Conservation (phyloP, 2,113 vertebrate genomes). For the Brienomyrus brachyistius region DNA sequence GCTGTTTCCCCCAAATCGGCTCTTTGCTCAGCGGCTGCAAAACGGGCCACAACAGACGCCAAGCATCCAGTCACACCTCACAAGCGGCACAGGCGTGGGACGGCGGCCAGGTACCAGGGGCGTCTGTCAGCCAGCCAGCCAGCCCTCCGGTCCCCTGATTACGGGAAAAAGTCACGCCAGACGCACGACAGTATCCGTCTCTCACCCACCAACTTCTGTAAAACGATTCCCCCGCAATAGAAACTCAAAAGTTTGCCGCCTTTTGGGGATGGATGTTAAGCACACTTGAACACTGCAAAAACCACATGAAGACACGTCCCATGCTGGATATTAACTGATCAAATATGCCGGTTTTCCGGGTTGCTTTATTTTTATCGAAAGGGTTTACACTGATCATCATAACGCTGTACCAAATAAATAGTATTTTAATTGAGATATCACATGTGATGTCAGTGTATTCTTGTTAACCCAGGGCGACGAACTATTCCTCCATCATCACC, state of each 20-base stretch:
- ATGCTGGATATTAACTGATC: not conserved
- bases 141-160: not conserved
- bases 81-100: not conserved
- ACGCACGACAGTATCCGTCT: not conserved
- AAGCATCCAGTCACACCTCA: not conserved
- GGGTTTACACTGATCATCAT: not conserved
- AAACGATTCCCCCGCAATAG: not conserved
- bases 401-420: not conserved
- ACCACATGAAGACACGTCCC: not conserved
- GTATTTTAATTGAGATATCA: not conserved
- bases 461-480: not conserved
- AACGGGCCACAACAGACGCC: not conserved
- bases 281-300: not conserved
- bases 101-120: not conserved
- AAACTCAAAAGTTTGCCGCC: not conserved
- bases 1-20: constrained; percentile 21
- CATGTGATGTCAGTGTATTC: not conserved
- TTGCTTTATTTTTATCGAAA: not conserved
- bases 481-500: not conserved
- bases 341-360: not conserved
- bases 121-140: not conserved
- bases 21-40: constrained; percentile 22
- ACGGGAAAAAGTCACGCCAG: not conserved
- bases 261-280: not conserved
- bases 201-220: not conserved